Conservation (phyloP, 1,140 invertebrate species). For the Drosophila auraria region DNA sequence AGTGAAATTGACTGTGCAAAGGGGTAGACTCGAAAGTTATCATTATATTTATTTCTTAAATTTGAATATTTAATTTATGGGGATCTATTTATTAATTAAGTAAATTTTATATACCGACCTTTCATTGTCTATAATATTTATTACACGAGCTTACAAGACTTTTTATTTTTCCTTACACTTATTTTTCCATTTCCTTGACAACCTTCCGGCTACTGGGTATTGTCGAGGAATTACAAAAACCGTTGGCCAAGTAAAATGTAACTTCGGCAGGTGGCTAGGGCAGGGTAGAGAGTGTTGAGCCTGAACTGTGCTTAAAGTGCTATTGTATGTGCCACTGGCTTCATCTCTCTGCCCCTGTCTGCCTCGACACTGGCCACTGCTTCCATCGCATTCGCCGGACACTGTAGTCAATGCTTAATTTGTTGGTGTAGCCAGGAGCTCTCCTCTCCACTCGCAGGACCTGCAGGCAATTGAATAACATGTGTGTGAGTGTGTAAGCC, state of each 20-base stretch:
- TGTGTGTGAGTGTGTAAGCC: conserved; percentile 50
- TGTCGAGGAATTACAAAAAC: conserved; percentile 20
- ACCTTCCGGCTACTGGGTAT: conserved; percentile 22
- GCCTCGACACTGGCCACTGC: background rate
- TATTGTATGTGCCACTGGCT: conserved; percentile 35
- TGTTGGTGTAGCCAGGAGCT: conserved; percentile 54
- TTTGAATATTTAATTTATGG: too few species aligned
- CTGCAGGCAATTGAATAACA: conserved; percentile 70
- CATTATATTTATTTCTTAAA: background rate
- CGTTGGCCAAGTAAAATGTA: conserved; percentile 32
- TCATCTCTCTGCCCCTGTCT: conserved; percentile 11
- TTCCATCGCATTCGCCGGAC: conserved; percentile 16
- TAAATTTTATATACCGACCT: too few species aligned
- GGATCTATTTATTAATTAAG: too few species aligned
- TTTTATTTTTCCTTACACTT: background rate
- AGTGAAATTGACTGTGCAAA: background rate
- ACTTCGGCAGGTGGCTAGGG: conserved; percentile 45
- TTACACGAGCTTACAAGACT: background rate
- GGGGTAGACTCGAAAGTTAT: background rate
- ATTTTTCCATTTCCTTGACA: too few species aligned
- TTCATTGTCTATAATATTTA: background rate
- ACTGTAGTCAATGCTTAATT: conserved; percentile 68
- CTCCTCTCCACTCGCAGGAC: background rate
- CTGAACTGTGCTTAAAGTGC: conserved; percentile 60
- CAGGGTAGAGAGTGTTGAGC: conserved; percentile 43